These are phyloP conservation scores for Ormyrus thymus DNA, from an alignment of 2,888 invertebrate genomes.

Conservation along the genomic window DNA sequence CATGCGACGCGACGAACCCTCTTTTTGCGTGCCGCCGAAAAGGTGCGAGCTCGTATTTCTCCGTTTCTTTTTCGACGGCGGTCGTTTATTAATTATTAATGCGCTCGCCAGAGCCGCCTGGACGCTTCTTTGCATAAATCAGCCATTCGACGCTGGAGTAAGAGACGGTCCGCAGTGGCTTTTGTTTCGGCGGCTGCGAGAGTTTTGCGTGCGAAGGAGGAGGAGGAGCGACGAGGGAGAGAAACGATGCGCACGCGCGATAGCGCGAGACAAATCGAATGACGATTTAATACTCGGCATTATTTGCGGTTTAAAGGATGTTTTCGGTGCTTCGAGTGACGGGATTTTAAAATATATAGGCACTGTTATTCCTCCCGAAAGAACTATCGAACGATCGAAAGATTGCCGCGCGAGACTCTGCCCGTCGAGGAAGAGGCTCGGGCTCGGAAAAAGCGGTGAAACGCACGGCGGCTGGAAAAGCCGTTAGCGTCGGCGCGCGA, in stretches of 20 bases:
- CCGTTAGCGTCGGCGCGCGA: slow-evolving; percentile 37
- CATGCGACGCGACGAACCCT: not conserved
- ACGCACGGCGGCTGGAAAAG: slow-evolving; percentile 37
- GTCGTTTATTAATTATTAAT: slow-evolving; percentile 53
- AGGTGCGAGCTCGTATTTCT: slow-evolving; percentile 51
- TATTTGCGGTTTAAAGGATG: not conserved
- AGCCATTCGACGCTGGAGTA: slow-evolving; percentile 4
- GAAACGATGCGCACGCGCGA: slow-evolving; percentile 24
- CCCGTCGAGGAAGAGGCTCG: not conserved
- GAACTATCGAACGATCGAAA: not conserved
- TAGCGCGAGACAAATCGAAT: slow-evolving; percentile 54
- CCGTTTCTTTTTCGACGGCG: slow-evolving; percentile 8
- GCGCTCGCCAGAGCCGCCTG: not conserved
- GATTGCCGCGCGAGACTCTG: not conserved
- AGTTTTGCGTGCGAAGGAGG: not conserved
- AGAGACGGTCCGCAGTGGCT: not conserved
- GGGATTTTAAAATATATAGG: slow-evolving; percentile 16
- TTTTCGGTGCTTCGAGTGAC: not conserved
- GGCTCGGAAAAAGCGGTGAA: slow-evolving; percentile 23
- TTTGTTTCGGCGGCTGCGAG: slow-evolving; percentile 1
- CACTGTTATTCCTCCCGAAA: not conserved
- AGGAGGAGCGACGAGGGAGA: not conserved
- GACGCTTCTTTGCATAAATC: slow-evolving; percentile 44
- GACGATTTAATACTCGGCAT: slow-evolving; percentile 54
- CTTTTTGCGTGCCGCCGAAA: slow-evolving; percentile 13